Conservation (phyloP, 2,113 vertebrate genomes). For the Myotis yumanensis region DNA sequence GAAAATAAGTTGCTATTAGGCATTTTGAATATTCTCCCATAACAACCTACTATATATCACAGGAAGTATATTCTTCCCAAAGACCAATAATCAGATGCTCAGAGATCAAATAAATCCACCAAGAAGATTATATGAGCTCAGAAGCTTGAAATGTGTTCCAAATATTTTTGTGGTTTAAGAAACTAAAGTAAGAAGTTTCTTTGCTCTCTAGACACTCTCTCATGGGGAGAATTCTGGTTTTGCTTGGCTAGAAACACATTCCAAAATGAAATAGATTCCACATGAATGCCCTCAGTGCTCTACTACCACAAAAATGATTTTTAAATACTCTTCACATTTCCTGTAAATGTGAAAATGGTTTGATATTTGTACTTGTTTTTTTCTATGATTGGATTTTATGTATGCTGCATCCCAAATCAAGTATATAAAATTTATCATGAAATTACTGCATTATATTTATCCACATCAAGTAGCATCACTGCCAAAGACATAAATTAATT, state of each 20-base stretch:
- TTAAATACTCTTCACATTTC: conserved; percentile 43
- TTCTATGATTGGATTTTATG: background rate
- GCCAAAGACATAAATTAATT: background rate
- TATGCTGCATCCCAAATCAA: background rate
- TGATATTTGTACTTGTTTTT: background rate
- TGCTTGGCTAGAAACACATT: conserved; percentile 43
- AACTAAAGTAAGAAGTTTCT: conserved; percentile 32
- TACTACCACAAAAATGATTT: background rate
- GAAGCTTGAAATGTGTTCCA: background rate
- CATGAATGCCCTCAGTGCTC: background rate
- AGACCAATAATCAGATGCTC: background rate
- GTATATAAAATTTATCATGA: background rate
- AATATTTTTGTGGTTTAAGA: conserved; percentile 26
- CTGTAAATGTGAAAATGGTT: background rate
- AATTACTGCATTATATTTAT: background rate
- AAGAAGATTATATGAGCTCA: background rate
- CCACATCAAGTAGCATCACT: background rate
- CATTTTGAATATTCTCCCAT: background rate
- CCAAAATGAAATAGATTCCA: conserved; percentile 46
- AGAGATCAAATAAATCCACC: background rate
- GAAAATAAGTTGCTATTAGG: background rate
- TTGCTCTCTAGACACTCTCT: background rate
- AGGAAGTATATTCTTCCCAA: background rate
- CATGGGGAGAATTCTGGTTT: conserved; percentile 14
- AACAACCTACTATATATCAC: background rate